Evolutionary conservation across 2,113 vertebrate species (phyloP).

Genomic region (Brevimyrus niger): DNA sequence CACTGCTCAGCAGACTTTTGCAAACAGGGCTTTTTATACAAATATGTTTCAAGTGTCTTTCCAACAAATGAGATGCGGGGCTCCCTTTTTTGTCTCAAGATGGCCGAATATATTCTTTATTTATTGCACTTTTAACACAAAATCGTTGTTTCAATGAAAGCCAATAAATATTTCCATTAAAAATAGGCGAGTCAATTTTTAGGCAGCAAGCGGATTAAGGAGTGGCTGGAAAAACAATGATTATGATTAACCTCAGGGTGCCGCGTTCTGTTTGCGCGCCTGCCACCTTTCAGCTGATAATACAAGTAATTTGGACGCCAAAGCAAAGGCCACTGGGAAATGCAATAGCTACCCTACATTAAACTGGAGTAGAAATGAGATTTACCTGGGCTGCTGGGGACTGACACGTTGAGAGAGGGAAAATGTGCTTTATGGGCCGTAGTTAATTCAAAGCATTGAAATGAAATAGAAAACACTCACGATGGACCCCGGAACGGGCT

Average conservation of each 20-base stretch:
- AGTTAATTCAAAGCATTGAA: slow-evolving; percentile 5
- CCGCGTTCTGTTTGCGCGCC: slow-evolving; percentile 26
- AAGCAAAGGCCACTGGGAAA: slow-evolving; percentile 24
- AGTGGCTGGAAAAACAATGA: slow-evolving; percentile 36
- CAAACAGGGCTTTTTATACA: slow-evolving; percentile 27
- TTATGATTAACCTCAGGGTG: slow-evolving; percentile 40
- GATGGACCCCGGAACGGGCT: background rate
- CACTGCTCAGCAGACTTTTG: slow-evolving; percentile 22
- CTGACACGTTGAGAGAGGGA: background rate
- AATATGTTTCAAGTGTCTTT: slow-evolving; percentile 50
- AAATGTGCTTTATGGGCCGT: background rate
- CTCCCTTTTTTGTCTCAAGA: slow-evolving; percentile 34
- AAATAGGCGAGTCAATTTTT: slow-evolving; percentile 51
- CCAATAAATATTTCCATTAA: slow-evolving; percentile 42
- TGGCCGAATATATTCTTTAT: slow-evolving; percentile 43
- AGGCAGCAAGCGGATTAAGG: slow-evolving; percentile 43
- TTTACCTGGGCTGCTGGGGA: slow-evolving; percentile 8
- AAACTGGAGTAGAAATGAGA: slow-evolving; percentile 25
- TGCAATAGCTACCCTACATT: slow-evolving; percentile 27
- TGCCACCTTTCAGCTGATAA: slow-evolving; percentile 28
- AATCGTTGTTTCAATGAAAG: slow-evolving; percentile 46
- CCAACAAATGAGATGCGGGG: slow-evolving; percentile 39
- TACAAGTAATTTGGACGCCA: slow-evolving; percentile 37
- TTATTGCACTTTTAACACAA: slow-evolving; percentile 46
- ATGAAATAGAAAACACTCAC: slow-evolving; percentile 1